Evolutionary conservation across 2,797 vertebrate species (phyloP), one percentile per base, ranked within the genome.

Genomic region (Acropternis orthonyx): DNA sequence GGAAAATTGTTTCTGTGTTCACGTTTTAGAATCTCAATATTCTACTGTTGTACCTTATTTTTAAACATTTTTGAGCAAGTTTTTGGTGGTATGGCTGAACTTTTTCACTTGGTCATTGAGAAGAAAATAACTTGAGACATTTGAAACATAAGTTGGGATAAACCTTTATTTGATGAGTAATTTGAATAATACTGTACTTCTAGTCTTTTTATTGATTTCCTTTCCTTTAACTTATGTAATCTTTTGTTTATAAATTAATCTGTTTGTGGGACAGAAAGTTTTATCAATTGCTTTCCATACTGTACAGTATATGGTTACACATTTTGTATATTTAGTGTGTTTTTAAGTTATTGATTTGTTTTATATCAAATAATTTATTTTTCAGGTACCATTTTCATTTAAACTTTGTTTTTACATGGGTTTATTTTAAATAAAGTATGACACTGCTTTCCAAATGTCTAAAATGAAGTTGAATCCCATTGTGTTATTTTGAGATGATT

Each of bases 401-500:
- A 98, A 97, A 98, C 97, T 98, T 98, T 98, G 98, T 98, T 98
- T 98, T 98, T 98, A 99, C 98, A 97, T 98, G 98, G 98, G 98
- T 98, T 98, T 98, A 98, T 98, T 99, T 98, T 98, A 98, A 99
- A 99, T 98, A 98, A 98, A 98, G 97, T 98, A 97, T 97, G 97
- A 98, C 97, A 97, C 97, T 98, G 97, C 97, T 98, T 98, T 98
- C 98, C 97, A 98, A 98, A 98, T 96, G 97, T 97, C 96, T 98
- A 96, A 96, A 97, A 97, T 86, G 95, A 97, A 97, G 95, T 96
- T 93, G 98, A 97, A 97, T 98, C 97, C 97, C 97, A 96, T 98
- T 98, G 97, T 98, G 97, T 98, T 98, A 97, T 98, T 98, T 96
- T 92, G 84, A 98, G 91, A 96, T 95, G 59, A 81, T 80, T 95